Conservation (phyloP, 1,140 invertebrate species). For the Pantala flavescens region DNA sequence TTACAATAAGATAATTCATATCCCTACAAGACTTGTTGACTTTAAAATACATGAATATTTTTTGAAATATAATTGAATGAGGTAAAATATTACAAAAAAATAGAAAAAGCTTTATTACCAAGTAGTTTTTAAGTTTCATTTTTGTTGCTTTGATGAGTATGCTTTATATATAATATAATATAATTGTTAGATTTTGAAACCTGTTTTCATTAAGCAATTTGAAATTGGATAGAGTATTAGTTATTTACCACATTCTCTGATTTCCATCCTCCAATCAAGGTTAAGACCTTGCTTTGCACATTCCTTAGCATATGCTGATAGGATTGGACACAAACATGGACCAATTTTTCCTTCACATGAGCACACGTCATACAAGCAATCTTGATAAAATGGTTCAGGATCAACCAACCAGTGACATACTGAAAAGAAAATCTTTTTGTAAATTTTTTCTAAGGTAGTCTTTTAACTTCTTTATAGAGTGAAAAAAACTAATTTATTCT, state of each 20-base stretch:
- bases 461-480: no score
- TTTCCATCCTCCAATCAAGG: slow-evolving; percentile 63
- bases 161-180: no score
- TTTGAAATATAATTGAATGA: no score
- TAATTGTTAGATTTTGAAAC: no score
- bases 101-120: no score
- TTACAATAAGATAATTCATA: no score
- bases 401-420: slow-evolving; percentile 73
- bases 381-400: slow-evolving; percentile 60
- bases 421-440: slow-evolving; percentile 33
- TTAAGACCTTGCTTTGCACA: slow-evolving; percentile 59
- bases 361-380: slow-evolving; percentile 81
- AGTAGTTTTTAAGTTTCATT: no score
- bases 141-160: no score
- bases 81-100: no score
- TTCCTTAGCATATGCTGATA: slow-evolving; percentile 66
- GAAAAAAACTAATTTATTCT: no score
- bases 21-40: no score
- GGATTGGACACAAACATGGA: slow-evolving; percentile 66
- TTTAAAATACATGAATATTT: no score
- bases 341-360: slow-evolving; percentile 50
- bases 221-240: background rate
- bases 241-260: slow-evolving; percentile 59
- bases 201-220: background rate
- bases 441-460: slow-evolving; percentile 10